A percentile compares a stretch with the other conserved stretches of the same genome.
These are phyloP conservation scores for Corynorhinus townsendii DNA, from an alignment of 2,113 vertebrate species.

Conservation along the genomic window DNA sequence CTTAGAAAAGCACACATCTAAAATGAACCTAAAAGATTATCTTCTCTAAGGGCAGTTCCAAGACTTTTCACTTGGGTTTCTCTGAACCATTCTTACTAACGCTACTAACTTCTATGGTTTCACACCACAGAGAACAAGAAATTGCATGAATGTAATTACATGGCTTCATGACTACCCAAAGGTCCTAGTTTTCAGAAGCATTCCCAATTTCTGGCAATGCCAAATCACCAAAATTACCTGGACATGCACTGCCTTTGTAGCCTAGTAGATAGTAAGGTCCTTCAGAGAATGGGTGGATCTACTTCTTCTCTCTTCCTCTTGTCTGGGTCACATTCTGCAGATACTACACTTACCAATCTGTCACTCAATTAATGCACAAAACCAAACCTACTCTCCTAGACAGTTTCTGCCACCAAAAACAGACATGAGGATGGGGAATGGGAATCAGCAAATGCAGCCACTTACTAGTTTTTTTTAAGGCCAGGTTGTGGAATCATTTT, in stretches of 20 bases:
- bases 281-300: neutral
- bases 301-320: neutral
- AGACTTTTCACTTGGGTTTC: constrained; percentile 4
- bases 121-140: constrained; percentile 16
- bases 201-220: neutral
- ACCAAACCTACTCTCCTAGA: constrained; percentile 32
- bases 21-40: neutral
- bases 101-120: neutral
- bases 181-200: constrained; percentile 17
- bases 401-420: constrained; percentile 22
- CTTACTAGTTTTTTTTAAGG: neutral
- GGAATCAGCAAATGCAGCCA: neutral
- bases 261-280: neutral
- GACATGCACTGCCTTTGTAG: neutral
- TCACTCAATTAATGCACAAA: neutral
- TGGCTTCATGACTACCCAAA: neutral
- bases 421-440: neutral
- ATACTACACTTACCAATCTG: neutral
- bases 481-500: constrained; percentile 19
- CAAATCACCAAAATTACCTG: neutral
- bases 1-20: neutral
- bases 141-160: neutral
- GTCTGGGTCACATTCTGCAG: neutral
- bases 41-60: neutral
- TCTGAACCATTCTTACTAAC: neutral